Conservation (phyloP, 2,888 invertebrate species). For the Apodemia duryi region DNA sequence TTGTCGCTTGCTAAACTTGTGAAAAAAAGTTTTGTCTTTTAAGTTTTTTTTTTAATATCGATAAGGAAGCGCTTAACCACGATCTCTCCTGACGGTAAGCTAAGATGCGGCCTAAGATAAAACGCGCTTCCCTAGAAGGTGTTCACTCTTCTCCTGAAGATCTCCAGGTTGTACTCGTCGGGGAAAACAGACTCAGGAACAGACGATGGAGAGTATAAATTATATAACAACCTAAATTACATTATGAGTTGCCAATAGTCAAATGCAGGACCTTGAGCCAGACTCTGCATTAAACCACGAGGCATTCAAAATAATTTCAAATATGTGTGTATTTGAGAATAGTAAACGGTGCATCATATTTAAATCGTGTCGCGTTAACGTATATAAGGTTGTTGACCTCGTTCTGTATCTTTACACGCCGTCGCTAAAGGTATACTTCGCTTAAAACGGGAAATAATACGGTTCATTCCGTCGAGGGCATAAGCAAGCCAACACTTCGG, state of each 20-base stretch:
- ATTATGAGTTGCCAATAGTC: no score
- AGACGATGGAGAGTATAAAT: no score
- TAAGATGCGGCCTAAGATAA: no score
- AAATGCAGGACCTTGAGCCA: background rate
- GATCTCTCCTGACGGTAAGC: no score
- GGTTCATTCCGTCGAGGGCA: slow-evolving; percentile 62
- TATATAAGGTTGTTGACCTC: slow-evolving; percentile 61
- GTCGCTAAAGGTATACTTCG: slow-evolving; percentile 60
- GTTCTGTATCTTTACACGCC: slow-evolving; percentile 60
- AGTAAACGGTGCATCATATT: slow-evolving; percentile 28
- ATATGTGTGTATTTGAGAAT: slow-evolving; percentile 3
- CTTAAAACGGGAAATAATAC: slow-evolving; percentile 73
- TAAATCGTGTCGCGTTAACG: slow-evolving; percentile 53
- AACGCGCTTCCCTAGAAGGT: no score
- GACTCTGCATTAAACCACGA: background rate
- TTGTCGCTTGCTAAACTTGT: background rate
- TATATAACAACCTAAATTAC: no score
- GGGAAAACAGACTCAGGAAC: no score
- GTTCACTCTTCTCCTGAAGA: no score
- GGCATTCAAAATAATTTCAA: background rate
- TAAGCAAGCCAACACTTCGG: slow-evolving; percentile 36
- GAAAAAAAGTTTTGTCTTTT: background rate
- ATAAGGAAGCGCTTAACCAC: no score
- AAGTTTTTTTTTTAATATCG: no score
- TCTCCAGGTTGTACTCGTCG: no score